A percentile compares a stretch with the other conserved stretches of the same genome.
phyloP scores from a whole-genome alignment of 2,888 invertebrate species.

The Apamea epomidion region DNA sequence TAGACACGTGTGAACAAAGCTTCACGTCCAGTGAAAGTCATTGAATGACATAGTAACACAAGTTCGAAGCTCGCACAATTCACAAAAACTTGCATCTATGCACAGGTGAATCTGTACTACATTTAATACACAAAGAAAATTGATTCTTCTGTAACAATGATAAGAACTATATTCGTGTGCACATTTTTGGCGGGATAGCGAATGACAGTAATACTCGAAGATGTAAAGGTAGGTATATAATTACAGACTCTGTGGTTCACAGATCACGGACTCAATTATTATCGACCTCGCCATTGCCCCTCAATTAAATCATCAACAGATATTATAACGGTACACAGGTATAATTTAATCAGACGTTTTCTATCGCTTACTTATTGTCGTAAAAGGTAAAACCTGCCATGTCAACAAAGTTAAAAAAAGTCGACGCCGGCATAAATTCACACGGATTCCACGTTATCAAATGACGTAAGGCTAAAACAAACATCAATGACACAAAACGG shows the following conservation, averaged over 20 bases:
- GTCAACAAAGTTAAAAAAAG: slow-evolving; percentile 68
- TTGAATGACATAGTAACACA: slow-evolving; percentile 24
- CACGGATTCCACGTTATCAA: slow-evolving; percentile 44
- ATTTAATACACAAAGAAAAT: slow-evolving; percentile 26
- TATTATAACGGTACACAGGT: slow-evolving; percentile 21
- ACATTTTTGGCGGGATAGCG: slow-evolving; percentile 53
- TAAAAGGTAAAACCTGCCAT: slow-evolving; percentile 48
- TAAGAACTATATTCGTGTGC: slow-evolving; percentile 36
- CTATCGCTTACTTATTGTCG: slow-evolving; percentile 34
- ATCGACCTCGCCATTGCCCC: slow-evolving; percentile 61
- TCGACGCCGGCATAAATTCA: slow-evolving; percentile 54
- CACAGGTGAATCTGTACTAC: slow-evolving; percentile 37
- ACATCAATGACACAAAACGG: slow-evolving; percentile 8
- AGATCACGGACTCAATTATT: slow-evolving; percentile 67
- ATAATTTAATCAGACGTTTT: slow-evolving; percentile 34
- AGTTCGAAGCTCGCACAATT: slow-evolving; percentile 39
- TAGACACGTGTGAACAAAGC: slow-evolving; percentile 18
- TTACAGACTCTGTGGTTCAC: slow-evolving; percentile 43
- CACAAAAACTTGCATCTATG: slow-evolving; percentile 39
- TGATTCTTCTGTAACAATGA: neutral
- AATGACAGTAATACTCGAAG: slow-evolving; percentile 39
- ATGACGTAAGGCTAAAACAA: slow-evolving; percentile 38
- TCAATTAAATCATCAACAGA: slow-evolving; percentile 49
- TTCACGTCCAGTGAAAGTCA: slow-evolving; percentile 48
- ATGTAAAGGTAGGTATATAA: slow-evolving; percentile 34